Conservation (phyloP, 2,113 vertebrate species). For the Mola mola region DNA sequence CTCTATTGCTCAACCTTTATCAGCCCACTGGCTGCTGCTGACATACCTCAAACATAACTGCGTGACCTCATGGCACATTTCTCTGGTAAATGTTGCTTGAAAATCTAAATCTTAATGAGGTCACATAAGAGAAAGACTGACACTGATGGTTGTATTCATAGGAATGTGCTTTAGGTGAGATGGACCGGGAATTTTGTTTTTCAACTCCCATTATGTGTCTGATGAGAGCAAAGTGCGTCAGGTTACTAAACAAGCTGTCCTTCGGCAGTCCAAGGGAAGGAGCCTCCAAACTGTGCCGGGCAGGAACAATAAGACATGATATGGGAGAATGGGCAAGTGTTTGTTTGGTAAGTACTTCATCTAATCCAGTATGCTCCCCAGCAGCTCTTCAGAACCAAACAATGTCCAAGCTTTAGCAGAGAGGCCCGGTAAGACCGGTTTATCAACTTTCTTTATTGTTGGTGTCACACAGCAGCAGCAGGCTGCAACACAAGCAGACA, state of each 20-base stretch:
- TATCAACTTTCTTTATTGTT: conserved; percentile 69
- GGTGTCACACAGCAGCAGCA: conserved; percentile 56
- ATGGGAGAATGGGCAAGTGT: conserved; percentile 34
- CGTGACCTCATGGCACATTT: conserved; percentile 33
- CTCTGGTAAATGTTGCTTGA: conserved; percentile 31
- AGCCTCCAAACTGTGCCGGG: conserved; percentile 10
- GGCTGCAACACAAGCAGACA: conserved; percentile 62
- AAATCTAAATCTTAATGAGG: conserved; percentile 36
- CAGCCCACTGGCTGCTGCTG: conserved; percentile 37
- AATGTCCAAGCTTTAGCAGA: conserved; percentile 65
- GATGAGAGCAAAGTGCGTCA: conserved; percentile 11
- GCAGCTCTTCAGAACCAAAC: conserved; percentile 66
- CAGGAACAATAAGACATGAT: conserved; percentile 36
- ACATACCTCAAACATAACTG: conserved; percentile 53
- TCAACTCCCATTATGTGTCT: background rate
- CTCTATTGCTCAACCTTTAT: conserved; percentile 68
- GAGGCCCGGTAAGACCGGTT: conserved; percentile 77
- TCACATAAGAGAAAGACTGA: conserved; percentile 14
- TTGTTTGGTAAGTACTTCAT: conserved; percentile 55
- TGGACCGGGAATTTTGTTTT: conserved; percentile 1
- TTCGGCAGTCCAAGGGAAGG: conserved; percentile 4
- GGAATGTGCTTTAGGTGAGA: conserved; percentile 22
- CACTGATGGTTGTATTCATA: background rate
- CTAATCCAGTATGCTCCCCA: conserved; percentile 52
- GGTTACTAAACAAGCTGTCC: conserved; percentile 12